These are phyloP conservation scores for Cylindroiulus punctatus DNA, from an alignment of 2,888 invertebrate genomes.

Conservation along the genomic window DNA sequence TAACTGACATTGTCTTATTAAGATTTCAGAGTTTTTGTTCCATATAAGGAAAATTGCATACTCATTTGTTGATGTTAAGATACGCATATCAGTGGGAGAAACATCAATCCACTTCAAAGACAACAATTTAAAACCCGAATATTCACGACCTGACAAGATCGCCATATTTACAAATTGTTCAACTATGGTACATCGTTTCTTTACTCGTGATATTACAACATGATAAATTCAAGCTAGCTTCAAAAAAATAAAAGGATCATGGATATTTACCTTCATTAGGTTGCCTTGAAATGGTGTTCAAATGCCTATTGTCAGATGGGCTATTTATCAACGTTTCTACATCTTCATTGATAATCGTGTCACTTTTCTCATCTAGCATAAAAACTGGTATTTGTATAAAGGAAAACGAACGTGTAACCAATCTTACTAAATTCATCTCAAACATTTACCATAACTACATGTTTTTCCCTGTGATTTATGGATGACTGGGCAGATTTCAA, in stretches of 20 bases:
- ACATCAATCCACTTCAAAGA: conserved; percentile 39
- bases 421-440: neutral
- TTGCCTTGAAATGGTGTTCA: neutral
- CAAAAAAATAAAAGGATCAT: neutral
- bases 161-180: no score
- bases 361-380: neutral
- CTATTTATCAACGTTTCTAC: neutral
- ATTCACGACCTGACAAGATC: neutral
- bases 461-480: neutral
- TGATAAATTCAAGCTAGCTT: no score
- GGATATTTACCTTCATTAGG: neutral
- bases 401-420: neutral
- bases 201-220: no score
- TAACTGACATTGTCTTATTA: no score
- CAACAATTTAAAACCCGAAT: conserved; percentile 13
- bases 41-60: neutral
- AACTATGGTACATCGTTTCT: no score
- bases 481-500: neutral
- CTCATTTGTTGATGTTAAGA: conserved; percentile 42
- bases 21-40: no score
- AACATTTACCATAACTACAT: neutral
- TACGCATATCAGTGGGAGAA: conserved; percentile 20
- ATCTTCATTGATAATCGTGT: neutral
- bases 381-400: neutral
- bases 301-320: neutral